phyloP scores from a whole-genome alignment of 2,888 invertebrate species.

The Brachypalpus laphriformis region DNA sequence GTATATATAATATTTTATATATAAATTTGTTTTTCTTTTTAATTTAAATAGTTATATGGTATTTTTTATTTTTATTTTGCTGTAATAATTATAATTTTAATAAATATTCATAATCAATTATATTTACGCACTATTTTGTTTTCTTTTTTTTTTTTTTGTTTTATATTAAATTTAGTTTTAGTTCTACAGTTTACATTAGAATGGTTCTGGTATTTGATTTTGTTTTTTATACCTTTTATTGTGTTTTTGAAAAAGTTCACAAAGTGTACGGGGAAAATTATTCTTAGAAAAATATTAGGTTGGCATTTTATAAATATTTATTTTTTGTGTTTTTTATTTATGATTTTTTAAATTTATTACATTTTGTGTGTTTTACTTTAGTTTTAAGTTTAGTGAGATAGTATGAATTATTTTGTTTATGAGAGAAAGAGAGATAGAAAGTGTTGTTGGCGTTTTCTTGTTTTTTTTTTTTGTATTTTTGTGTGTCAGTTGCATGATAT shows the following conservation, averaged over 20 bases:
- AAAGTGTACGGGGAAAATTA: conserved; percentile 72
- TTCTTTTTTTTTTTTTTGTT: conserved; percentile 18
- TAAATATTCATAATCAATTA: conserved; percentile 66
- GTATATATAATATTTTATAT: conserved; percentile 59
- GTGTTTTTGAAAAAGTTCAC: conserved; percentile 60
- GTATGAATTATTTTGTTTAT: conserved; percentile 60
- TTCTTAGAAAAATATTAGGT: conserved; percentile 74
- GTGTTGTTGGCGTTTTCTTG: conserved; percentile 50
- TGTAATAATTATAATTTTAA: conserved; percentile 59
- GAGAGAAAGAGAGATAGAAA: conserved; percentile 60
- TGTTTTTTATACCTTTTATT: conserved; percentile 37
- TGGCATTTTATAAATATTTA: conserved; percentile 71
- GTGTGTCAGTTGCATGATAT: conserved; percentile 42
- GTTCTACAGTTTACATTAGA: conserved; percentile 71
- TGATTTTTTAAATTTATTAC: conserved; percentile 32
- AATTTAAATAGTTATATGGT: conserved; percentile 66
- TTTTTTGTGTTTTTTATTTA: conserved; percentile 8
- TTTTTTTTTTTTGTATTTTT: conserved; percentile 11
- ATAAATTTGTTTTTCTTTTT: conserved; percentile 38
- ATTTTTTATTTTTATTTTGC: conserved; percentile 45
- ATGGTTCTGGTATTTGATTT: conserved; percentile 65
- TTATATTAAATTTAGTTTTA: conserved; percentile 41
- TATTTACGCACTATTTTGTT: conserved; percentile 59
- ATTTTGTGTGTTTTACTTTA: conserved; percentile 54
- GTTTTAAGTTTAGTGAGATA: conserved; percentile 62